A percentile compares a stretch with the other conserved stretches of the same genome.
phyloP scores from a whole-genome alignment of 2,888 invertebrate species.

The Automeris io region DNA sequence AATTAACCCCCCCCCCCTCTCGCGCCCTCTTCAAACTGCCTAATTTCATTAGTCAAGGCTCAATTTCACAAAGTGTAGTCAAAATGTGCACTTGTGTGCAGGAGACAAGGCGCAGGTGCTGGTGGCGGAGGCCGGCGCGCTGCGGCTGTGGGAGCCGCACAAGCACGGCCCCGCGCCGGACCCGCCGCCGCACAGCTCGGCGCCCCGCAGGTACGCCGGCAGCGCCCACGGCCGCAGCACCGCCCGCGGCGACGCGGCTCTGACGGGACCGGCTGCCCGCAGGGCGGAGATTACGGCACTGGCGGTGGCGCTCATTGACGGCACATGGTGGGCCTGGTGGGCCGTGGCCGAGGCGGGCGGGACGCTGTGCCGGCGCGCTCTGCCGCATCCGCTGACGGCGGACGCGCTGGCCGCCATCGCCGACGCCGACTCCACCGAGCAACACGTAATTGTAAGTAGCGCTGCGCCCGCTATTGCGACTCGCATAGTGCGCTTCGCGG shows the following conservation, averaged over 20 bases:
- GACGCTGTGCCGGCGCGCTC: too few species aligned
- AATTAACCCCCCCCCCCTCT: too few species aligned
- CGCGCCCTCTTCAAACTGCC: too few species aligned
- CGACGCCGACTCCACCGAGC: slow-evolving; percentile 10
- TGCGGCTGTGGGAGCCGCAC: slow-evolving; percentile 79
- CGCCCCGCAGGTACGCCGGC: slow-evolving; percentile 19
- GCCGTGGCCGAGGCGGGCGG: too few species aligned
- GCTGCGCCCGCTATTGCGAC: background rate
- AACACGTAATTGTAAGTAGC: slow-evolving; percentile 15
- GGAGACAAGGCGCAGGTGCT: slow-evolving; percentile 79
- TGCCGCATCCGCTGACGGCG: slow-evolving; percentile 13
- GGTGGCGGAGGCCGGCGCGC: slow-evolving; percentile 79
- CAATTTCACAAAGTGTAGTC: too few species aligned
- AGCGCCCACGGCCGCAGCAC: slow-evolving; percentile 1
- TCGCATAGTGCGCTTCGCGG: too few species aligned
- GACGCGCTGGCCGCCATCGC: slow-evolving; percentile 12
- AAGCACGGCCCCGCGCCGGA: slow-evolving; percentile 67
- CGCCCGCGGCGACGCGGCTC: background rate
- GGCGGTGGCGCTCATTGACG: slow-evolving; percentile 33
- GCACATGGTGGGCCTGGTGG: slow-evolving; percentile 51
- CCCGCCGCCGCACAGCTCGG: slow-evolving; percentile 72
- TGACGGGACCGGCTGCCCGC: background rate
- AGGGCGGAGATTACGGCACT: slow-evolving; percentile 36
- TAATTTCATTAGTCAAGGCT: too few species aligned
- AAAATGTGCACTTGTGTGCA: too few species aligned